Evolutionary conservation across 2,888 invertebrate genomes (phyloP), one percentile per base, ranked within the genome.

Genomic region (Harpalus rubripes): DNA sequence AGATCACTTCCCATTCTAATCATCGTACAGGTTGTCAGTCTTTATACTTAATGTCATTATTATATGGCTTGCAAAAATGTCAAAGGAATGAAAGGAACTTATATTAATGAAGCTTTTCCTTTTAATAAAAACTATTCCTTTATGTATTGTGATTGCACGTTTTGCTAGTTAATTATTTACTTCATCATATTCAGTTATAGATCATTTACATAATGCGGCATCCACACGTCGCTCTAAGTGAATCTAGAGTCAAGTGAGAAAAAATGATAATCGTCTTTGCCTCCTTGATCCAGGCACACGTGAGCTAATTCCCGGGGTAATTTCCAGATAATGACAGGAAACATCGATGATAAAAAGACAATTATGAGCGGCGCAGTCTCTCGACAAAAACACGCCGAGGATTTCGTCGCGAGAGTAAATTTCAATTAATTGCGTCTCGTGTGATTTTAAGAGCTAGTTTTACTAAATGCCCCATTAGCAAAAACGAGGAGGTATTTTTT

Each of bases 301-400:
- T 83, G 76, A 83, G 83, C 83, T 83, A 83, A 83, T 83, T 82
- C 56, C 72, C 44, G 72, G 56, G 56, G 82, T 82, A 82, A 82
- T 82, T 83, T 83, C 76, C 59, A 83, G 83, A 83, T 83, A 83
- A 83, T 83, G 59, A 83, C 83, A 83, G 83, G 83, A 83, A 83
- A 83, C 76, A 83, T 83, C 76, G 83, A 83, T 83, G 76, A 83
- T 74, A 83, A 76, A 83, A 83, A 68, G 59, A 83, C 83, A 83
- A 83, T 83, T 83, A 83, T 74, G 72, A 44, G 44, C 72, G 56
- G 22, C 18, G 41, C 72, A 41, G 72, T 44, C 8, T 15, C 8
- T n/a, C 7, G 15, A 44, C 15, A 74, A 74, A 74, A 74, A 74
- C 41, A 7, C 68, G 15, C 26, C 32, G 63, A 32, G n/a, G 68